Evolutionary conservation across 2,113 vertebrate genomes (phyloP), one percentile per base, ranked within the genome.

Genomic region (Melierax canorus): DNA sequence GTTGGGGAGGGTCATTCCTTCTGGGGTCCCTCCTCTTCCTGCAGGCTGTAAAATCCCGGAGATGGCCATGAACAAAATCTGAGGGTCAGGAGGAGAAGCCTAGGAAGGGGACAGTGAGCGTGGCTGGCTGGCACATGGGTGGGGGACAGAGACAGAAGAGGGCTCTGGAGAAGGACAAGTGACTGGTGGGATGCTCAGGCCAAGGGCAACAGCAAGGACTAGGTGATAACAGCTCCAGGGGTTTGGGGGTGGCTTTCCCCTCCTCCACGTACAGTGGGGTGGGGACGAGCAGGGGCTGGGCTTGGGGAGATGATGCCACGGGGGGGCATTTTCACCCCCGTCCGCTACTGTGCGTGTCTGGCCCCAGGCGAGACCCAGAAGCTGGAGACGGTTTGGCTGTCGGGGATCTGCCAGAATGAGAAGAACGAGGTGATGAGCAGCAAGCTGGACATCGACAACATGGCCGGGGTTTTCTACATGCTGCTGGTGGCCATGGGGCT

Each of bases 391-490:
- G 99, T 99, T 79, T 99, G 99, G 99, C 98, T 99, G 50, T 99
- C 99, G 0, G 99, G 99, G 7, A 99, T 99, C 98, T 99, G 99
- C 94, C 99, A 99, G 26, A 99, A 99, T 0, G 99, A 99, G 98
- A 99, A 99, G 98, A 99, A 99, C 0, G 99, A 99, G 96, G 99
- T 99, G 77, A 99, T 99, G 99, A 99, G 99, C 98, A 99, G 99
- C 88, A 99, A 99, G 96, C 97, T 99, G 96, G 99, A 99, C 97
- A 99, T 99, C 0, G 99, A 99, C 98, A 99, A 99, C 98, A 99
- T 99, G 99, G 99, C 99, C 0, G 99, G 99, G 1, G 99, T 99
- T 69, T 99, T 99, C 98, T 99, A 99, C 97, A 99, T 99, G 99
- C 98, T 99, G 96, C 97, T 99, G 11, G 99, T 99, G 92, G 99